These are phyloP conservation scores for Phoxinus phoxinus DNA, from an alignment of 2,113 vertebrate species.

Conservation along the genomic window DNA sequence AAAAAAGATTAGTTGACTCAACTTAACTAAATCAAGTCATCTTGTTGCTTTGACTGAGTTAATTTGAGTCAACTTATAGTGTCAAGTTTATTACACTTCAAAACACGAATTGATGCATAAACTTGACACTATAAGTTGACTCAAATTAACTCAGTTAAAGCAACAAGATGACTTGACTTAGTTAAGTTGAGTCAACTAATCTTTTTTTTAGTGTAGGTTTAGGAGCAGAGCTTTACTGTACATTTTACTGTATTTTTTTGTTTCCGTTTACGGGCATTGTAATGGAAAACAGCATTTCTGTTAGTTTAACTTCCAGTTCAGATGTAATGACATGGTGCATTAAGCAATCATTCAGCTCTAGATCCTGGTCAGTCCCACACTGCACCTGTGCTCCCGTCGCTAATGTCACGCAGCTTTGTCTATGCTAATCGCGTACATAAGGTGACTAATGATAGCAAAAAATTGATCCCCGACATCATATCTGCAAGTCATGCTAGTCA, in stretches of 20 bases:
- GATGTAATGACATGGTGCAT: slow-evolving; percentile 37
- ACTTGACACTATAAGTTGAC: no score
- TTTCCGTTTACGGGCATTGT: neutral
- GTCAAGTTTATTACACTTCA: no score
- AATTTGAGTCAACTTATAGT: no score
- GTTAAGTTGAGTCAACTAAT: no score
- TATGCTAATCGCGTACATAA: slow-evolving; percentile 65
- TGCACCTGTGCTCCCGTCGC: slow-evolving; percentile 38
- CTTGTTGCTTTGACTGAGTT: no score
- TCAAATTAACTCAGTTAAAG: no score
- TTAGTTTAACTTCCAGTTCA: slow-evolving; percentile 11
- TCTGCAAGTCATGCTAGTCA: slow-evolving; percentile 29
- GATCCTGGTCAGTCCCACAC: slow-evolving; percentile 30
- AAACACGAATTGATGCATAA: no score
- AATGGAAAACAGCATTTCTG: neutral
- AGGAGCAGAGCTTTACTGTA: neutral
- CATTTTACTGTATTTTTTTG: neutral
- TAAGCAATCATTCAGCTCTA: slow-evolving; percentile 50
- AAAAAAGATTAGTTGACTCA: no score
- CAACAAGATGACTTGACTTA: no score
- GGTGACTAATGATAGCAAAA: slow-evolving; percentile 58
- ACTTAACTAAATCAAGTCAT: no score
- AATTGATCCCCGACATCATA: slow-evolving; percentile 9
- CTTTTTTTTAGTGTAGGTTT: no score
- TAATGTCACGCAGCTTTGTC: slow-evolving; percentile 60